Evolutionary conservation across 2,113 vertebrate species (phyloP).

Genomic region (Anser brachyrhynchus): DNA sequence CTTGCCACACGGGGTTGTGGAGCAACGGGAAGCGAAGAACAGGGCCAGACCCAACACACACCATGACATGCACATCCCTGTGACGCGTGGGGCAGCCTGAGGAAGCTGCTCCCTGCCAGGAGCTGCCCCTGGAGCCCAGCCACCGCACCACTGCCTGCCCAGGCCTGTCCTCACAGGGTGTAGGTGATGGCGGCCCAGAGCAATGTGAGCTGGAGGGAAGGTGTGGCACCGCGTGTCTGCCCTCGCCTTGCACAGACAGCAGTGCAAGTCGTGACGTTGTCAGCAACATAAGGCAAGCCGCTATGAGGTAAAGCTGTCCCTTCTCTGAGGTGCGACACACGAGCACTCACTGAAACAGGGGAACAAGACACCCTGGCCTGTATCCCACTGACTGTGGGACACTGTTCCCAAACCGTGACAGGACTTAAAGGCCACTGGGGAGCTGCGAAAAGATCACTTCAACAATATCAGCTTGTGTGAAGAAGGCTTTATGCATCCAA

Average conservation of each 20-base stretch:
- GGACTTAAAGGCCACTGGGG: neutral
- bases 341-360: neutral
- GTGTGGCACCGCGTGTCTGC: accelerated
- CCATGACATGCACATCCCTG: accelerated
- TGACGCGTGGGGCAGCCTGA: neutral
- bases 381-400: neutral
- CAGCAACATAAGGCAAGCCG: neutral
- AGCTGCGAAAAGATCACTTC: neutral
- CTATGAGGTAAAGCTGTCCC: neutral
- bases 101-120: neutral
- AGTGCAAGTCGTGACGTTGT: neutral
- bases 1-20: neutral
- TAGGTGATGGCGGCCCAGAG: accelerated
- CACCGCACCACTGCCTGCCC: neutral
- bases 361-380: neutral
- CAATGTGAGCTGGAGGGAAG: neutral
- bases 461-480: neutral
- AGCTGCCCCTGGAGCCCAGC: neutral
- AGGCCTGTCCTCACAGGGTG: neutral
- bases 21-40: neutral
- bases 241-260: neutral
- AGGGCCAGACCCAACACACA: accelerated
- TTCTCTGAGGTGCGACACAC: neutral
- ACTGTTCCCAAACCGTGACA: neutral
- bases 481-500: neutral